Evolutionary conservation across 2,797 vertebrate species (phyloP).

Genomic region (Fistularia commersonii): DNA sequence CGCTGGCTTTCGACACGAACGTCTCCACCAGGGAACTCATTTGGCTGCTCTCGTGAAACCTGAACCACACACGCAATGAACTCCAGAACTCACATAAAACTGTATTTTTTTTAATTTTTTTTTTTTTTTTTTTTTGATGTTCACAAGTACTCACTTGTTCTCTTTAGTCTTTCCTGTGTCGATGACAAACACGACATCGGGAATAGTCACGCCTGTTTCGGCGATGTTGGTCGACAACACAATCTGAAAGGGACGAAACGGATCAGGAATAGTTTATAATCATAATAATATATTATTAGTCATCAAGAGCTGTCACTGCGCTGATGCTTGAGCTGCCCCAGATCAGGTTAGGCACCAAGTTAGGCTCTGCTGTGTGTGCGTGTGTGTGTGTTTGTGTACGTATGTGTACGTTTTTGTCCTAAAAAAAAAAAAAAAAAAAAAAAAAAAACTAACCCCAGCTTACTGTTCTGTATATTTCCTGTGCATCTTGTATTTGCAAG

Average conservation of each 20-base stretch:
- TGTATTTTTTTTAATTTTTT: neutral
- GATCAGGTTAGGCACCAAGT: too few relatives aligned
- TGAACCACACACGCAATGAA: constrained; percentile 37
- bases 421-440: too few relatives aligned
- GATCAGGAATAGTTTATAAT: neutral
- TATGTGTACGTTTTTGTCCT: too few relatives aligned
- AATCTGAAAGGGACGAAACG: constrained; percentile 75
- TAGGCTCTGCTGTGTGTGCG: too few relatives aligned
- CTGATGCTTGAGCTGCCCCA: too few relatives aligned
- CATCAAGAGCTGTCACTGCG: too few relatives aligned
- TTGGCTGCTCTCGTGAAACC: constrained; percentile 97
- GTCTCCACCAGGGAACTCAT: constrained; percentile 98
- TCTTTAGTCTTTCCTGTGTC: constrained; percentile 96
- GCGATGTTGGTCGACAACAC: constrained; percentile 99
- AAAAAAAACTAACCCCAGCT: too few relatives aligned
- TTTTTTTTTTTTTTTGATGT: neutral
- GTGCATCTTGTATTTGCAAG: too few relatives aligned
- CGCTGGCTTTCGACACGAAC: constrained; percentile 96
- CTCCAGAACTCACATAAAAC: neutral
- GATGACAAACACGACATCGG: constrained; percentile 96
- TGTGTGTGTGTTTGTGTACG: too few relatives aligned
- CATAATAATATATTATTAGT: too few relatives aligned
- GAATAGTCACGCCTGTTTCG: constrained; percentile 96
- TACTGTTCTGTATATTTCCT: too few relatives aligned
- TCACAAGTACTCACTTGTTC: constrained; percentile 80